Evolutionary conservation across 2,797 vertebrate species (phyloP).

Genomic region (Gadopsis bispinosus): DNA sequence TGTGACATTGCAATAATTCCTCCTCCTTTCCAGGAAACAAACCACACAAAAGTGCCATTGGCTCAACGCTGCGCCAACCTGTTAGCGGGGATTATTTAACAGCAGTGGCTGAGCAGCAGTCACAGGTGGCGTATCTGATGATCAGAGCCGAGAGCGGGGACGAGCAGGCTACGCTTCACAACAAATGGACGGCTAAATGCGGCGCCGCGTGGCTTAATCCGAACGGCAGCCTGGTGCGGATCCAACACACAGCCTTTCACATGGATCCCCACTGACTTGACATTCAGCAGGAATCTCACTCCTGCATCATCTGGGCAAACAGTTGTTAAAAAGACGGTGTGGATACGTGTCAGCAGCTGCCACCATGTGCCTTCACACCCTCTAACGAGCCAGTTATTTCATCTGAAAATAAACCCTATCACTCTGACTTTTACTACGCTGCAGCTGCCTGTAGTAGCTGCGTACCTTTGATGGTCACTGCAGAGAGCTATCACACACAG

Average conservation of each 20-base stretch:
- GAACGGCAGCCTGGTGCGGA: conserved; percentile 5
- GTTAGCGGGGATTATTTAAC: conserved; percentile 31
- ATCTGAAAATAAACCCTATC: conserved; percentile 38
- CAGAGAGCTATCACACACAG: background rate
- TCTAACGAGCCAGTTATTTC: conserved; percentile 33
- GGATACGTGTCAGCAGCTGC: conserved; percentile 47
- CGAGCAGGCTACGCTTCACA: conserved; percentile 31
- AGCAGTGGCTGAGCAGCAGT: conserved; percentile 26
- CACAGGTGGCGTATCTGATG: conserved; percentile 43
- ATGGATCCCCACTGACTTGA: conserved; percentile 52
- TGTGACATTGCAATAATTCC: conserved; percentile 26
- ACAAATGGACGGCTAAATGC: conserved; percentile 36
- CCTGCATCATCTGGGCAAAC: conserved; percentile 33
- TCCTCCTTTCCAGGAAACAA: conserved; percentile 40
- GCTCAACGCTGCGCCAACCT: conserved; percentile 36
- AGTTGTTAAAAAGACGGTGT: conserved; percentile 2
- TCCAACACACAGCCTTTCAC: conserved; percentile 47
- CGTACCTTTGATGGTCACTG: background rate
- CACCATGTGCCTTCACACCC: background rate
- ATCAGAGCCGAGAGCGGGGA: conserved; percentile 33
- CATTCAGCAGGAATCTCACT: conserved; percentile 53
- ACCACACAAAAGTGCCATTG: conserved; percentile 10
- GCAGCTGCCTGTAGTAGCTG: background rate
- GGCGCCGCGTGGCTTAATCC: conserved; percentile 21
- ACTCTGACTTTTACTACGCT: background rate